A percentile compares a stretch with the other conserved stretches of the same genome.
phyloP scores from a whole-genome alignment of 2,888 invertebrate species.

The Lacanobia wlatinum region DNA sequence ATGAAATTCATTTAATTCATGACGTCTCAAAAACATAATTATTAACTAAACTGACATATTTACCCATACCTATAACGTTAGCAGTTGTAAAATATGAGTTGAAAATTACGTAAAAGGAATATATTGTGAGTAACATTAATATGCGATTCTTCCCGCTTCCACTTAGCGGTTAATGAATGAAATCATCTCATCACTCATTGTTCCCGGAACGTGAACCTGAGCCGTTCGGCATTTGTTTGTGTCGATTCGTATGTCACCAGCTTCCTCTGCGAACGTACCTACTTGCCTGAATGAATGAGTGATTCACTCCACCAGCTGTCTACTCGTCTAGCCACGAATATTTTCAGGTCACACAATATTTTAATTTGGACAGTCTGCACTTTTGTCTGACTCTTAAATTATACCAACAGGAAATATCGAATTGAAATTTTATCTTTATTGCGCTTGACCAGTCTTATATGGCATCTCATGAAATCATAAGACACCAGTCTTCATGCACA shows the following conservation, averaged over 20 bases:
- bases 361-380: conserved; percentile 34
- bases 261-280: conserved; percentile 71
- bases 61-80: not conserved
- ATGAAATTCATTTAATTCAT: not conserved
- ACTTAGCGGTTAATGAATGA: conserved; percentile 66
- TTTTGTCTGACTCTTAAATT: conserved; percentile 37
- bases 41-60: conserved; percentile 3
- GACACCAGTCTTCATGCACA: conserved; percentile 33
- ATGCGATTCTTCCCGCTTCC: conserved; percentile 66
- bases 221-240: conserved; percentile 64
- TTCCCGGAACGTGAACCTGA: conserved; percentile 79
- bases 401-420: conserved; percentile 45
- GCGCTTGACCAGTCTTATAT: not conserved
- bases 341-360: conserved; percentile 45
- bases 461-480: conserved; percentile 41
- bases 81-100: conserved; percentile 26
- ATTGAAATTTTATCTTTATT: conserved; percentile 33
- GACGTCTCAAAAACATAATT: not conserved
- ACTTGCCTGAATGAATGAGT: conserved; percentile 67
- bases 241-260: conserved; percentile 71
- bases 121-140: conserved; percentile 70
- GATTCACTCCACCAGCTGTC: conserved; percentile 67
- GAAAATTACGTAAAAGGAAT: conserved; percentile 39
- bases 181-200: conserved; percentile 79
- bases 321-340: conserved; percentile 58